Base-by-base conservation (phyloP, 2,113 vertebrate species). In the Eurystomus gularis region DNA sequence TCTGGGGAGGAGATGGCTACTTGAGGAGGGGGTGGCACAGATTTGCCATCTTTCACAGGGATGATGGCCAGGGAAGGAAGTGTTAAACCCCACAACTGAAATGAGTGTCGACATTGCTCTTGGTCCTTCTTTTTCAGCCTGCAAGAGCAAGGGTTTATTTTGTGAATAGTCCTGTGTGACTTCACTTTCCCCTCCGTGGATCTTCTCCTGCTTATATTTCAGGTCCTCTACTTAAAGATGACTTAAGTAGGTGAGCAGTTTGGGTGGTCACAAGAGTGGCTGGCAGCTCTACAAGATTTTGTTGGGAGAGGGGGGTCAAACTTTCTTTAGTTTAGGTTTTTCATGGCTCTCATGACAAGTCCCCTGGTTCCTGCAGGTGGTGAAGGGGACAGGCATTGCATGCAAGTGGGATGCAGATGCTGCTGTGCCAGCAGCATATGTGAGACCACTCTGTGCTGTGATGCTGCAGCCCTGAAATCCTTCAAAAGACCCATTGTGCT, bases 231-330 rank as follows among this genome's bases (percentile, higher is more conserved):
- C 72, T 69, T 31, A 28, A 86, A 65, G 88, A 79, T 90, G 42
- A 5, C 17, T 87, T 42, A 62, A 11, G 49, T 35, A 65, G 64
- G 44, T 52, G 86, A 86, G 60, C 68, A 15, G 5, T 94, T 86
- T 94, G 91, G 88, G 92, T 92, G 95, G 86, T 81, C 85, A 24
- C 37, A 80, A 85, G 35, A 90, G 70, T 57, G 90, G 58, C 37
- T 97, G 92, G 70, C 66, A 85, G 54, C 71, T 4, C 1, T 23
- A 33, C 1, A 14, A 54, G 39, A 1, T 20, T 40, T 28, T 31
- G n/a, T 35, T 8, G 0, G 2, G 4, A 5, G 13, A 16, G 1
- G 14, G 3, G 5, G 11, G 15, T 42, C 39, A 91, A 64, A 17
- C 44, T 25, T 48, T 18, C 9, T 93, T 52, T 18, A 15, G 31